These are phyloP conservation scores for Anoplolepis gracilipes DNA, from an alignment of 1,140 invertebrate genomes.

Conservation along the genomic window DNA sequence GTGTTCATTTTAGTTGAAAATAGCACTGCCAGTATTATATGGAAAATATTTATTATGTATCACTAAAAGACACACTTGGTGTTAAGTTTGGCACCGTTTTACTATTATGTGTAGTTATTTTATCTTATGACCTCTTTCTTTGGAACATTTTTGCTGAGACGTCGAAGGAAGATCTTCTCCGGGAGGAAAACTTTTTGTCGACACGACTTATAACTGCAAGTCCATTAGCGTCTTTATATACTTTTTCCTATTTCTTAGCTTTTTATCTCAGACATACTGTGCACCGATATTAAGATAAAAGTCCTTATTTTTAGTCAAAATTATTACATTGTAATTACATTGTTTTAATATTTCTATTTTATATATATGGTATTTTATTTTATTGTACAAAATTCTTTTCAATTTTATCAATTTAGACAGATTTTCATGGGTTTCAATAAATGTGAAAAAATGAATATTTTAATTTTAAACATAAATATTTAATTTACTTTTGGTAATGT, in stretches of 20 bases:
- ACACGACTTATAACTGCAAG: conserved; percentile 20
- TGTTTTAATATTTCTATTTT: neutral
- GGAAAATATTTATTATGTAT: neutral
- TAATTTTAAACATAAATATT: too few species aligned
- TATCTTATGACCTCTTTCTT: conserved; percentile 2
- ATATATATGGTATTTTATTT: neutral
- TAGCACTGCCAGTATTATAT: neutral
- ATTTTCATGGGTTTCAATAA: too few species aligned
- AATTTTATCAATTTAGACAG: neutral
- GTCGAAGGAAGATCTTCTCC: neutral
- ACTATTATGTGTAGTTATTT: conserved; percentile 14
- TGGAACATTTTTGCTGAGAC: conserved; percentile 19
- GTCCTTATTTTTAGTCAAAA: neutral
- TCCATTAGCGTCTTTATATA: conserved; percentile 37
- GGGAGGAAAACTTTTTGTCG: neutral
- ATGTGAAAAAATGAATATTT: too few species aligned
- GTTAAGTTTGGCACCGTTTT: neutral
- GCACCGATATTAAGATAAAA: neutral
- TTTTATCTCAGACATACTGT: neutral
- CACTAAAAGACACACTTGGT: neutral
- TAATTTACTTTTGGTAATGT: too few species aligned
- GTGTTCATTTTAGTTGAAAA: neutral
- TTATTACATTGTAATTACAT: conserved; percentile 12
- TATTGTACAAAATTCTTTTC: neutral
- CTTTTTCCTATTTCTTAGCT: neutral